phyloP scores from a whole-genome alignment of 2,797 vertebrate species.

The Taeniopygia guttata region DNA sequence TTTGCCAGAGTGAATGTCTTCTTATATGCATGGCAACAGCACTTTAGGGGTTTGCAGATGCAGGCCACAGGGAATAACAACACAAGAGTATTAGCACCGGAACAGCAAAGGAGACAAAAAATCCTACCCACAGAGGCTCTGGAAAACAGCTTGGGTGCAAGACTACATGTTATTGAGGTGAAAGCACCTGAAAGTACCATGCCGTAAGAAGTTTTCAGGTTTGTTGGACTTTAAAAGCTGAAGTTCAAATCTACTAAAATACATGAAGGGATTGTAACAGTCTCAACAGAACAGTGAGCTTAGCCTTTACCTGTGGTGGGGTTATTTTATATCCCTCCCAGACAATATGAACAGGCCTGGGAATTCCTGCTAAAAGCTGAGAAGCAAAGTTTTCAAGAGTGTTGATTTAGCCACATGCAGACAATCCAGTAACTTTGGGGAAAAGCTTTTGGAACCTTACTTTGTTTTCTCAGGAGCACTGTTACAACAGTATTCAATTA shows the following conservation, averaged over 20 bases:
- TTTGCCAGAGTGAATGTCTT: background rate
- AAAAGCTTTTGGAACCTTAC: background rate
- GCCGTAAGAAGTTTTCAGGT: background rate
- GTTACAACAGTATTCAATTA: background rate
- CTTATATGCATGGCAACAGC: background rate
- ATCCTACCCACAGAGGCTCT: background rate
- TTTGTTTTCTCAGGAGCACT: background rate
- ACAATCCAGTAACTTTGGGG: background rate
- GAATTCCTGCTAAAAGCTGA: background rate
- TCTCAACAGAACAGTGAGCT: background rate
- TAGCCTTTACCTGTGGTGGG: background rate
- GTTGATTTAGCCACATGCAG: background rate
- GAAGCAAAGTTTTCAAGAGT: background rate
- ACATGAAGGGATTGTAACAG: background rate
- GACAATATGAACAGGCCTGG: background rate
- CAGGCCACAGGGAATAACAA: background rate
- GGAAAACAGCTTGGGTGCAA: background rate
- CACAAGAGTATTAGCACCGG: background rate
- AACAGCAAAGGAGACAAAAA: background rate
- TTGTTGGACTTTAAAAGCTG: background rate
- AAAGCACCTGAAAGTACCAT: background rate
- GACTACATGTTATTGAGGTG: background rate
- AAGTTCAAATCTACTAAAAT: background rate
- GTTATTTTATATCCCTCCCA: background rate
- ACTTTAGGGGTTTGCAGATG: background rate